Percentiles rank a stretch among this genome's conserved stretches.
Evolutionary conservation across 2,888 invertebrate genomes (phyloP).

Genomic region (Chouioia cunea): DNA sequence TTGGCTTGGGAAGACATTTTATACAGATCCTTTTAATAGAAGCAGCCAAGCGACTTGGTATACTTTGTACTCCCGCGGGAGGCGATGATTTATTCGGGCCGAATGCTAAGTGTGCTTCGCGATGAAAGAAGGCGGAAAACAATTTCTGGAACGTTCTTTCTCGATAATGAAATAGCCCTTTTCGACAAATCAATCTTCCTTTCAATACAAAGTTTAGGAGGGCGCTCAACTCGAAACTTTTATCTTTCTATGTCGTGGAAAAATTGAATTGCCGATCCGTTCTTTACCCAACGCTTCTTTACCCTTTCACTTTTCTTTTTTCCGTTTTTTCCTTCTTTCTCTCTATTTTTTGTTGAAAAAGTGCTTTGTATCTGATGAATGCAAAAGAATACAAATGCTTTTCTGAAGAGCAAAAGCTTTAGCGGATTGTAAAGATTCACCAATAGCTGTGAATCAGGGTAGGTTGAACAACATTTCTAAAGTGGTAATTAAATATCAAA

Average conservation of each 20-base stretch:
- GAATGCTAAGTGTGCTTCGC: constrained; percentile 28
- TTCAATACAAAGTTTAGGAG: constrained; percentile 29
- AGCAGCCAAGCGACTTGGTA: not conserved
- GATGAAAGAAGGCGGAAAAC: constrained; percentile 29
- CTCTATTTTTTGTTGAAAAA: not conserved
- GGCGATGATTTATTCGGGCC: constrained; percentile 37
- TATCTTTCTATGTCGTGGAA: constrained; percentile 34
- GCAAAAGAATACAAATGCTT: no score
- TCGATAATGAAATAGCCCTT: constrained; percentile 42
- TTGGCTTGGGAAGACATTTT: not conserved
- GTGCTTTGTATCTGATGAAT: not conserved
- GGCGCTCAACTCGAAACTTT: constrained; percentile 13
- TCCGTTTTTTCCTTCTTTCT: constrained; percentile 4
- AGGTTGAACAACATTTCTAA: no score
- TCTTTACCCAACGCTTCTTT: no score
- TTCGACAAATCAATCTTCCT: constrained; percentile 37
- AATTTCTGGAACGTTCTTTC: constrained; percentile 39
- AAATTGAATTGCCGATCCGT: constrained; percentile 36
- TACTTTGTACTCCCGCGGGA: constrained; percentile 4
- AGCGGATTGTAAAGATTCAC: no score
- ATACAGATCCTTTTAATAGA: not conserved
- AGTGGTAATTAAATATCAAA: no score
- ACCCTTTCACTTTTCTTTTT: not conserved
- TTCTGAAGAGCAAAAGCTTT: no score
- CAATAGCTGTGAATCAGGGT: no score